A percentile compares a stretch with the other conserved stretches of the same genome.
phyloP scores from a whole-genome alignment of 2,888 invertebrate genomes.

The Spilarctia lutea region DNA sequence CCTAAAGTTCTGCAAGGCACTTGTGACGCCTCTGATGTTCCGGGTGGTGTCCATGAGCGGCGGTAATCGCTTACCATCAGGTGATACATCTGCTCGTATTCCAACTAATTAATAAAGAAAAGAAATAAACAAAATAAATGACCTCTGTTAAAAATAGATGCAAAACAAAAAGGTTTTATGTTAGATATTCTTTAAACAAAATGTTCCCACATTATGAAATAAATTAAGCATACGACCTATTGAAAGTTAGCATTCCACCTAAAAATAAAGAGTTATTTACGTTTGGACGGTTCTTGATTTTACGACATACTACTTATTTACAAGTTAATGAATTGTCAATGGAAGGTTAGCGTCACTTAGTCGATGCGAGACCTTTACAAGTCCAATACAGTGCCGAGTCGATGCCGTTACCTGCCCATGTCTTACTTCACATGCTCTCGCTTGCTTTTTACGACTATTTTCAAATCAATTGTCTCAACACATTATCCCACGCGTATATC shows the following conservation, averaged over 20 bases:
- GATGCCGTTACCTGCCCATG: conserved; percentile 50
- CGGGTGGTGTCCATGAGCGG: too few relatives aligned
- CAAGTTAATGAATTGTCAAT: conserved; percentile 10
- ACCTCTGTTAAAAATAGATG: neutral
- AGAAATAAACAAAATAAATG: too few relatives aligned
- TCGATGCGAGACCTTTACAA: conserved; percentile 36
- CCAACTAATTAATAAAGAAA: too few relatives aligned
- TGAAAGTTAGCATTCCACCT: neutral
- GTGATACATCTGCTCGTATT: too few relatives aligned
- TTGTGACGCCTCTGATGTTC: too few relatives aligned
- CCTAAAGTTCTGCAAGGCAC: too few relatives aligned
- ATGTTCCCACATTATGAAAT: neutral
- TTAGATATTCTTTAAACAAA: neutral
- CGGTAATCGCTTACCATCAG: too few relatives aligned
- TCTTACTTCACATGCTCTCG: conserved; percentile 66
- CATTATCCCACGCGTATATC: conserved; percentile 44
- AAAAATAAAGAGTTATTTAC: neutral
- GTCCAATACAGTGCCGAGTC: conserved; percentile 34
- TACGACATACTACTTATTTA: neutral
- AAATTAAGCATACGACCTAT: neutral
- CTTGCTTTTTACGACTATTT: conserved; percentile 56
- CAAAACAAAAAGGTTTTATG: neutral
- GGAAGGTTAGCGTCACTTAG: conserved; percentile 35
- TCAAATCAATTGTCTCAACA: conserved; percentile 60
- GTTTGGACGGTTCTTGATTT: neutral